Conservation (phyloP, 2,113 vertebrate species). For the Hemibagrus wyckioides region DNA sequence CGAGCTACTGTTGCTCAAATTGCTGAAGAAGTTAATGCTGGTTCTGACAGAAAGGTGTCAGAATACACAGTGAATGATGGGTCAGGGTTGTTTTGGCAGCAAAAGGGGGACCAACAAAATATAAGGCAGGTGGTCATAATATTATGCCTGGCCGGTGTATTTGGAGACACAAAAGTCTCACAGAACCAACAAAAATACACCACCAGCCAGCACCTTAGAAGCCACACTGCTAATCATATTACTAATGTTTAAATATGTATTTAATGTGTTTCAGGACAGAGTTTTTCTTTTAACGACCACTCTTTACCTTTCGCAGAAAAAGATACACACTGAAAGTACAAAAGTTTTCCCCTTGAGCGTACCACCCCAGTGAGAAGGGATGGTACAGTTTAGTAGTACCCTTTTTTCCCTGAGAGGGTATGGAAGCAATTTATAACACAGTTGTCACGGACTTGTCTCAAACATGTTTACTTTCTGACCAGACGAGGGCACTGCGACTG, state of each 20-base stretch:
- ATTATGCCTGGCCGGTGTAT: no score
- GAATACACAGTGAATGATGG: no score
- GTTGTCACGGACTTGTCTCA: not conserved
- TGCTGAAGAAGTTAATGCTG: no score
- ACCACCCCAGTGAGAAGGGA: not conserved
- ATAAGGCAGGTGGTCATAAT: no score
- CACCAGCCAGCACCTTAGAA: not conserved
- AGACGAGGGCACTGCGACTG: constrained; percentile 58
- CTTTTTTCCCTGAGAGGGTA: not conserved
- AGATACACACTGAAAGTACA: not conserved
- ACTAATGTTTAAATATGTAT: not conserved
- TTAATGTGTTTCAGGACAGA: not conserved
- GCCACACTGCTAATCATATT: not conserved
- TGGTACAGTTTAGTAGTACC: not conserved
- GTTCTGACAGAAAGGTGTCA: no score
- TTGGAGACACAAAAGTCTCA: not conserved
- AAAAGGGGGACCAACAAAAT: no score
- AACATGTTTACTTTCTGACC: constrained; percentile 42
- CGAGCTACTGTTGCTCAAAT: no score
- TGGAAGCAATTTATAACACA: constrained; percentile 5
- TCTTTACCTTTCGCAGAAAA: not conserved
- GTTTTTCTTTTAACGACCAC: not conserved
- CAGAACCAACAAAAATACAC: not conserved
- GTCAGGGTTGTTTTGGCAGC: no score
- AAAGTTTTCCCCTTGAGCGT: not conserved